These are phyloP conservation scores for Sminthopsis crassicaudata DNA, from an alignment of 2,113 vertebrate species.

Conservation along the genomic window DNA sequence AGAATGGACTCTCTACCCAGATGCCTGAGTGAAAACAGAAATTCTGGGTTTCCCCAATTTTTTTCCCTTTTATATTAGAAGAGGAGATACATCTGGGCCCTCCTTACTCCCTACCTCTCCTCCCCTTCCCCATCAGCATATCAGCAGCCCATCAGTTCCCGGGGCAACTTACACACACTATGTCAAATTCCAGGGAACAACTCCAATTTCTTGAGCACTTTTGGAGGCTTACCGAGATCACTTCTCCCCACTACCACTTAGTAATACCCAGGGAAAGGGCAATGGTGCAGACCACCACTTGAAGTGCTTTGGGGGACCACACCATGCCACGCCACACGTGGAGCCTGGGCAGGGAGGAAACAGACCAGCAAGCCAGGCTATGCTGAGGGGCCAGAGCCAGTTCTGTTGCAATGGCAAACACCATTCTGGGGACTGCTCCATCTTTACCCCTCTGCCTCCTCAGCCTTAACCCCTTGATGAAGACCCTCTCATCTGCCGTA, in stretches of 20 bases:
- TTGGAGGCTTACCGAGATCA: neutral
- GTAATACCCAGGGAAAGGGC: conserved; percentile 8
- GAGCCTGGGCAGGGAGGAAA: conserved; percentile 27
- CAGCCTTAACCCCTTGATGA: conserved; percentile 84
- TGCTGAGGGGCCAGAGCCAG: conserved; percentile 33
- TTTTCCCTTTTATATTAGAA: neutral
- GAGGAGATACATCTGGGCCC: neutral
- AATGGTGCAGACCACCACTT: conserved; percentile 37
- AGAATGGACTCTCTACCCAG: neutral
- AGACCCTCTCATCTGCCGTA: conserved; percentile 79
- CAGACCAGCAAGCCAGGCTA: conserved; percentile 62
- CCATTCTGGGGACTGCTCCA: conserved; percentile 84
- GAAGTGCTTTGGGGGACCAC: conserved; percentile 68
- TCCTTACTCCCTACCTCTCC: neutral
- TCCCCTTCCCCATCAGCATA: neutral
- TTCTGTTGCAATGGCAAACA: conserved; percentile 75
- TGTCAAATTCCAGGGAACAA: conserved; percentile 49
- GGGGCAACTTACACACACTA: neutral
- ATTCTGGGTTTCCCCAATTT: neutral
- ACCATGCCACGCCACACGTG: conserved; percentile 69
- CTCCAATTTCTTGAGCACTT: neutral
- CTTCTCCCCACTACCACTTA: neutral
- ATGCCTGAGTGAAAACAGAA: neutral
- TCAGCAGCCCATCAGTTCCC: neutral
- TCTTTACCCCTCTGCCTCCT: conserved; percentile 85